Percentiles rank a stretch among this genome's conserved stretches.
These are phyloP conservation scores for Notothenia rossii DNA, from an alignment of 2,113 vertebrate genomes.

Conservation along the genomic window DNA sequence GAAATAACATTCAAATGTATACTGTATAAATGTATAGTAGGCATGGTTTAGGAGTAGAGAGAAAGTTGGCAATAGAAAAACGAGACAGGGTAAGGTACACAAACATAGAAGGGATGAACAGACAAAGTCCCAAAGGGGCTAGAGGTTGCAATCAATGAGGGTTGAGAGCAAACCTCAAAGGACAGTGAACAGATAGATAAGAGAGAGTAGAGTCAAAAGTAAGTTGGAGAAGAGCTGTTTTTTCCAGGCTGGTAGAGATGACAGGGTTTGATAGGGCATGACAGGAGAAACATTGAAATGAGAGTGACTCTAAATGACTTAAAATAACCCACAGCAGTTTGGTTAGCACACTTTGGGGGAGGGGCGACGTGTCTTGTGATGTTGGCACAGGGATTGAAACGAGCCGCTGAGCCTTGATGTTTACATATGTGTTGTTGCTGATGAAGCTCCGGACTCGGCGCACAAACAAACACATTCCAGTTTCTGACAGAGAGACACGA, in stretches of 20 bases:
- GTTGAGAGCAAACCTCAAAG: background rate
- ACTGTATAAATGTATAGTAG: no score
- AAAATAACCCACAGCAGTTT: background rate
- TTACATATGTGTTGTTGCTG: conserved; percentile 43
- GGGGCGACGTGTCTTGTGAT: conserved; percentile 1
- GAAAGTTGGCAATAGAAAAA: background rate
- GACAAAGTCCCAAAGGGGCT: background rate
- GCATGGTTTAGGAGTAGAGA: background rate
- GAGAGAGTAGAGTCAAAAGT: background rate
- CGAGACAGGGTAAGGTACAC: background rate
- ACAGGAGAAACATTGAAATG: background rate
- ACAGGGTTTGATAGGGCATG: conserved; percentile 9
- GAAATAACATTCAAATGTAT: background rate
- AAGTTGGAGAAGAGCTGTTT: background rate
- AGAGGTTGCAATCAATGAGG: conserved; percentile 5
- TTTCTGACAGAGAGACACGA: conserved; percentile 36
- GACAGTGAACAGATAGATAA: background rate
- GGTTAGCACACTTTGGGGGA: background rate
- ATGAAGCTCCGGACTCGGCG: conserved; percentile 25
- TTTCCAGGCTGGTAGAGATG: conserved; percentile 16
- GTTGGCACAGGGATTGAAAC: conserved; percentile 47
- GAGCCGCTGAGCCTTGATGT: conserved; percentile 37
- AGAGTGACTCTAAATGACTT: background rate
- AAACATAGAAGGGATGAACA: conserved; percentile 9
- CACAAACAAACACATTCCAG: conserved; percentile 69